Conservation (phyloP, 2,888 invertebrate species). For the Dusona sp. region DNA sequence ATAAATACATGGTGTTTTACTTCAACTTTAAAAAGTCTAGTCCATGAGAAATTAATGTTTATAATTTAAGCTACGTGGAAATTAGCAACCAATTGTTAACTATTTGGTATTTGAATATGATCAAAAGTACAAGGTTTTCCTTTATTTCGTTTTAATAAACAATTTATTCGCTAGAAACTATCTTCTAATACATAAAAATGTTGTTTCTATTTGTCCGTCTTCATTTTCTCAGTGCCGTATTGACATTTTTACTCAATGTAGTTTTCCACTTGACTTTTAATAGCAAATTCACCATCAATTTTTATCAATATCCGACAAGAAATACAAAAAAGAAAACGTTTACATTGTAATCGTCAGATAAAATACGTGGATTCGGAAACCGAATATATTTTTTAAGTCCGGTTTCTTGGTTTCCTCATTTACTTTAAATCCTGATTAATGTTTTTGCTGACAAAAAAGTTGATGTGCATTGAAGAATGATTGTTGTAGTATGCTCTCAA, state of each 20-base stretch:
- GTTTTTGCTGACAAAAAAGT: background rate
- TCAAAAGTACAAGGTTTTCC: background rate
- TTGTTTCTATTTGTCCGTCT: background rate
- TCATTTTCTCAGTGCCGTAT: background rate
- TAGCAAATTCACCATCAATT: background rate
- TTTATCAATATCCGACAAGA: background rate
- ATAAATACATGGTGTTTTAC: background rate
- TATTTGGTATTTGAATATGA: background rate
- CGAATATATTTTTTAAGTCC: constrained; percentile 42
- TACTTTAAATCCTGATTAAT: background rate
- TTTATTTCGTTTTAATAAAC: background rate
- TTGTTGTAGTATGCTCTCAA: background rate
- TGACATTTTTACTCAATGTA: background rate
- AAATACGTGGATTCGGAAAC: constrained; percentile 21
- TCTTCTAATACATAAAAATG: background rate
- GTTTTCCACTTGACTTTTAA: background rate
- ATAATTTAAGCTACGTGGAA: background rate
- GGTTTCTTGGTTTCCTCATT: constrained; percentile 32
- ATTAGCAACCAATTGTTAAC: background rate
- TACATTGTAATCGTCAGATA: background rate
- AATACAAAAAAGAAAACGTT: background rate
- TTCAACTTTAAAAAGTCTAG: background rate
- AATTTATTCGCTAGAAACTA: background rate
- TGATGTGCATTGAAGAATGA: background rate
- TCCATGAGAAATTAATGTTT: background rate